Base-by-base conservation (phyloP, 2,888 invertebrate genomes). In the Kryphioiulus occultus region DNA sequence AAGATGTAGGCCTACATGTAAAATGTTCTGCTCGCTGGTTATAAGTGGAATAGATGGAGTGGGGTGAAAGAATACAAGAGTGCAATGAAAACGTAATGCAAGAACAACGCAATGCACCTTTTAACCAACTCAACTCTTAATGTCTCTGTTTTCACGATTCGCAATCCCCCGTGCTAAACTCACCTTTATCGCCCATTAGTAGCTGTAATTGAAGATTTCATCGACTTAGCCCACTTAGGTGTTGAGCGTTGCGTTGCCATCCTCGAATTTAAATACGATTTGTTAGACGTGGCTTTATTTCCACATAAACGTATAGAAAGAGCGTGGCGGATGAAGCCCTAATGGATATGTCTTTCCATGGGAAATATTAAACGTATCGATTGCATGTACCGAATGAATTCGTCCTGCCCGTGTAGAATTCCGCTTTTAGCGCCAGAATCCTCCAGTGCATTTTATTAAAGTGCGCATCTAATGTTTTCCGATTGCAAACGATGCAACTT, bases 391-490 rank as follows among this genome's bases (percentile, higher is more conserved):
- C 26, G 68, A 26, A 68, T 26, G 68, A 68, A 26, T 68, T 9
- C 26, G 7, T 68, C 22, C 68, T 26, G 68, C 53, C 53, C 53
- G 7, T 68, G 10, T 68, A 68, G 9, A 26, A 26, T 68, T 68
- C 22, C 68, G 68, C 68, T 68, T 68, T 68, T 68, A 68, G 22
- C 26, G 22, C 26, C 26, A 10, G 68, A 68, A 68, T 68, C 12
- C 68, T 68, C 68, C 26, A 26, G 68, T 68, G 68, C 68, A 68
- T 68, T 68, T 68, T 68, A 26, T 68, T 22, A 26, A 68, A 68
- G 68, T 68, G 68, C 68, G 26, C 68, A 68, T 68, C 68, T 68
- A 22, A 68, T 68, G 68, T 68, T 68, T 68, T 68, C 68, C 68
- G 68, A n/a, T 59, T 59, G 53, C 53, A 59, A 59, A n/a, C 19